Base-by-base conservation (phyloP, 2,113 vertebrate species). In the Limnothrissa miodon region DNA sequence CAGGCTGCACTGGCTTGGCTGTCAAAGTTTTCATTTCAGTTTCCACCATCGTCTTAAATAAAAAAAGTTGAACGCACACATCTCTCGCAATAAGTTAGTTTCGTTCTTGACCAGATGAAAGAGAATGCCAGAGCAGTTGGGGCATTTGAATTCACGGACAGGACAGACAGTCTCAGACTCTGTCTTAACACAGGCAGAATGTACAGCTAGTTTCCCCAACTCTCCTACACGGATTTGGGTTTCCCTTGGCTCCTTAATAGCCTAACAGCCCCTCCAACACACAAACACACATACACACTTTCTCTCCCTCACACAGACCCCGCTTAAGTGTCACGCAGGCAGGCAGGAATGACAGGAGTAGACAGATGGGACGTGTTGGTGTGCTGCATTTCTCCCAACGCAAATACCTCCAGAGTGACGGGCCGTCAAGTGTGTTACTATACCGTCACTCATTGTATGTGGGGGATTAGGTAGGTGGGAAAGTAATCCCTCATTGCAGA, bases 321-420 rank as follows among this genome's bases (percentile, higher is more conserved):
- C 66, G 17, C 10, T 74, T 74, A 33, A 70, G 66, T 15, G 13
- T 10, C 15, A 29, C 33, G 29, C 15, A 29, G 13, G 78, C 78
- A 78, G 59, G 45, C 78, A 81, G 45, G 66, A 79, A 17, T 78
- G 87, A 70, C 51, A 79, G 48, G 79, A 84, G 42, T 56, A 66
- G 81, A 82, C 51, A 83, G 78, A 74, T 59, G 78, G 56, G 45
- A 46, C 86, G 45, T 87, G 83, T 86, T 53, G 9, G 53, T 59
- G 82, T 51, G 33, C 15, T 62, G 29, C 83, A 46, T 48, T 17
- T 48, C 82, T 9, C 66, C 5, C 4, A 17, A 25, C 48, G 25
- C 44, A 62, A 78, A 86, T 83, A 53, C 66, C 83, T 42, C 21
- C 80, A 85, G 85, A 86, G 78, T 79, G 83, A 86, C 89, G 85